Base-by-base conservation (phyloP, 2,797 vertebrate genomes). In the Sebastes cheni region DNA sequence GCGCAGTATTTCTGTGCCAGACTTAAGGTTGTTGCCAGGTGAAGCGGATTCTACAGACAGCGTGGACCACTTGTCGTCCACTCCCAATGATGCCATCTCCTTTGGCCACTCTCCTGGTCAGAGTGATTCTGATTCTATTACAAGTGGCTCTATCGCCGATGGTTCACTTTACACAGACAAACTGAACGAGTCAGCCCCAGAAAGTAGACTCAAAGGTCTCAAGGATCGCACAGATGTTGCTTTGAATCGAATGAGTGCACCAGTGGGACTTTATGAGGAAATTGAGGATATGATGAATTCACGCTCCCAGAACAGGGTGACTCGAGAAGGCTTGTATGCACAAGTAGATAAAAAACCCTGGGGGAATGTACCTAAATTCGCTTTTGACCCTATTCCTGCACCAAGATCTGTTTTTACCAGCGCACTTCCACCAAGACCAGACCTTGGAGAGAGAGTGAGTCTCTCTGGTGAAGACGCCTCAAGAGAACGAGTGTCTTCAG, bases 1-100 rank as follows among this genome's bases (percentile, higher is more conserved):
- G 2, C 94, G 94, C 68, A 97, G 96, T 66, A 82, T 95, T 36
- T 97, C 96, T 0, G 95, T 96, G 8, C 96, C 96, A 5, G 92
- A 96, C 78, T 84, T 97, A 0, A 64, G 86, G 18, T 13, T 88
- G 7, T 8, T 79, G 54, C 71, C 78, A 8, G 74, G 42, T 5
- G 71, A 73, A 39, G n/a, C 60, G 1, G 42, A 22, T 29, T 25
- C 77, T 29, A 1, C 75, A 2, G 81, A 89, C 8, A 71, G 10
- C 16, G 42, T 46, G 42, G 42, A 46, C 6, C 2, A 52, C 23
- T 5, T 56, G 7, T 8, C 42, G 6, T 52, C 77, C 5, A 46
- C 23, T 6, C 46, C 62, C 22, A 66, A 78, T 2, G 83, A 92
- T 22, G 20, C 8, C n/a, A 14, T 72, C 58, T 86, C 16, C 22